Evolutionary conservation across 2,113 vertebrate genomes (phyloP), one percentile per base, ranked within the genome.

Genomic region (Garra rufa): DNA sequence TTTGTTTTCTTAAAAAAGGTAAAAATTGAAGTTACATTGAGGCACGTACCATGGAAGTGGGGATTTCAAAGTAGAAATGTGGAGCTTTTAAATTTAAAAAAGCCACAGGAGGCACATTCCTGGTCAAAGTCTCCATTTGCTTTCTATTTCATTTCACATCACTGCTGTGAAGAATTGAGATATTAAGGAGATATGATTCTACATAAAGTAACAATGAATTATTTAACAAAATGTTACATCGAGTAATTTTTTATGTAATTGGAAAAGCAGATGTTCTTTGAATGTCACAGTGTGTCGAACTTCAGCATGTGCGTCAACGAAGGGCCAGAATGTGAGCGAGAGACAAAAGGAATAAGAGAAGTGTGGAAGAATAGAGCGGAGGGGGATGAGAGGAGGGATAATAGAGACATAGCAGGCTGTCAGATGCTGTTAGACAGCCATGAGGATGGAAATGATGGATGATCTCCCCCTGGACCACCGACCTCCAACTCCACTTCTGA

Each of bases 391-490:
- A 34, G 85, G 48, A 74, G 57, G 74, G 26, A 65, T 77, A 82
- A 86, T 85, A 76, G 73, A 86, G 85, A 86, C 81, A 71, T 78
- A 77, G 57, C 41, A 6, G 75, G 24, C 59, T 86, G 82, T 76
- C 71, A 83, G 71, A 83, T 75, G 74, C 71, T 83, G 73, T 86
- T 76, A 86, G 85, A 82, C 73, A 59, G 74, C 63, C 63, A 65
- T 59, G 55, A 63, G 77, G 80, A 70, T 59, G 71, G 83, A 76
- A 67, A 86, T 86, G 85, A 83, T 83, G 75, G 85, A 86, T 83
- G 57, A 69, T 74, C 43, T 79, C 76, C 61, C 59, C n/a, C 38
- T 57, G 61, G 74, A 50, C 73, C 82, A 67, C 74, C 59, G 71
- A 76, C 82, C 71, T 63, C 71, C 82, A 44, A 63, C 61, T 67